Percentiles rank a stretch among this genome's conserved stretches.
phyloP scores from a whole-genome alignment of 1,140 invertebrate genomes.

The Armadillidium nasatum region DNA sequence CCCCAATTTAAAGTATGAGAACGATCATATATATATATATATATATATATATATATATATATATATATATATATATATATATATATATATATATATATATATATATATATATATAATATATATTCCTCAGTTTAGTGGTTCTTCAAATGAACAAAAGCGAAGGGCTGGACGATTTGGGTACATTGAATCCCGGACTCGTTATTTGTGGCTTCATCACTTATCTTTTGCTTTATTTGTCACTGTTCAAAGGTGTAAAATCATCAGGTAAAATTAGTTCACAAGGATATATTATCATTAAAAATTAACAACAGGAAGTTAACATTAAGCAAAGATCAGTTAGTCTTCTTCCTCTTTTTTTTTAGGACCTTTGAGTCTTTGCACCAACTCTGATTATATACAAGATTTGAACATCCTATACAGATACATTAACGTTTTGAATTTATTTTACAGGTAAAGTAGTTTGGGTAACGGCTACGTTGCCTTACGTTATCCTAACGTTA shows the following conservation, averaged over 20 bases:
- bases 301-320: too few relatives aligned
- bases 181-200: conserved; percentile 52
- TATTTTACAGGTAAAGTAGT: conserved; percentile 63
- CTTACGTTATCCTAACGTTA: conserved; percentile 69
- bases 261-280: conserved; percentile 49
- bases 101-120: not conserved
- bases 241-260: conserved; percentile 58
- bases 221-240: conserved; percentile 55
- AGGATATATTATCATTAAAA: too few relatives aligned
- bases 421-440: not conserved
- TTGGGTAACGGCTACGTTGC: conserved; percentile 74
- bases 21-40: conserved; percentile 13
- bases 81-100: conserved; percentile 12
- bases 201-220: conserved; percentile 53
- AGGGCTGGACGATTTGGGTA: conserved; percentile 53
- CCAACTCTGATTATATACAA: too few relatives aligned
- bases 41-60: conserved; percentile 13
- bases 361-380: too few relatives aligned
- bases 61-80: not conserved
- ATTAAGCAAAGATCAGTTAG: too few relatives aligned
- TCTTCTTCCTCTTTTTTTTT: too few relatives aligned
- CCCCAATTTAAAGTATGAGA: too few relatives aligned
- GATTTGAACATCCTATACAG: not conserved
- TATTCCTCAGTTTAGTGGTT: conserved; percentile 47
- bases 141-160: conserved; percentile 52